Base-by-base conservation (phyloP, 2,797 vertebrate genomes). In the Myotis planiceps region DNA sequence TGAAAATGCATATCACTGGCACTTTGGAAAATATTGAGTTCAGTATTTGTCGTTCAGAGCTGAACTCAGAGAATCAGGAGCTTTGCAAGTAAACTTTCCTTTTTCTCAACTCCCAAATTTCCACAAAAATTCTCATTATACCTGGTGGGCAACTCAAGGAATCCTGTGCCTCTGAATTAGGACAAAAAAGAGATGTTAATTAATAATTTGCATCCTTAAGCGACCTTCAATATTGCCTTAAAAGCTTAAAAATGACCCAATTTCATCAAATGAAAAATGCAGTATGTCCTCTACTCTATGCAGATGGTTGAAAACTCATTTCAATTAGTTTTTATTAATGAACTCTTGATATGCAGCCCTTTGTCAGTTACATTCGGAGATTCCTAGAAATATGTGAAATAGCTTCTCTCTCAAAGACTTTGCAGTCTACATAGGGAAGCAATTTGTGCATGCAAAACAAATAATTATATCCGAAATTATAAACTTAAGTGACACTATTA, bases 151-250 rank as follows among this genome's bases (percentile, higher is more conserved):
- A 96, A 90, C 76, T 93, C 85, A 76, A 65, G 76, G 58, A 94
- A 78, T 95, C 55, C 12, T 87, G 51, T 93, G 53, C 58, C 2
- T 27, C 84, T 82, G 45, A 74, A 39, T 66, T 82, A 95, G 65
- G 34, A 93, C 84, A 90, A 96, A 93, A 81, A 69, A 88, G 91
- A 97, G 95, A 93, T 90, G 74, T 75, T 94, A 93, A 93, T 93
- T 92, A 79, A 93, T 68, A 95, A 92, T 94, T 94, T 96, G 23
- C 78, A 96, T 95, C 27, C 88, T 96, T 95, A 82, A 93, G 94
- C 93, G 79, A 92, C 81, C 18, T 86, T 90, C 68, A 93, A 72
- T 78, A 80, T 87, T 94, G 39, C 83, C 78, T 89, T 72, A 86
- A 88, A 96, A 91, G 25, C 87, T 96, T 68, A 94, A 81, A 96